Percentiles rank a stretch among this genome's conserved stretches.
phyloP scores from a whole-genome alignment of 2,888 invertebrate genomes.

The Yponomeuta malinellus region DNA sequence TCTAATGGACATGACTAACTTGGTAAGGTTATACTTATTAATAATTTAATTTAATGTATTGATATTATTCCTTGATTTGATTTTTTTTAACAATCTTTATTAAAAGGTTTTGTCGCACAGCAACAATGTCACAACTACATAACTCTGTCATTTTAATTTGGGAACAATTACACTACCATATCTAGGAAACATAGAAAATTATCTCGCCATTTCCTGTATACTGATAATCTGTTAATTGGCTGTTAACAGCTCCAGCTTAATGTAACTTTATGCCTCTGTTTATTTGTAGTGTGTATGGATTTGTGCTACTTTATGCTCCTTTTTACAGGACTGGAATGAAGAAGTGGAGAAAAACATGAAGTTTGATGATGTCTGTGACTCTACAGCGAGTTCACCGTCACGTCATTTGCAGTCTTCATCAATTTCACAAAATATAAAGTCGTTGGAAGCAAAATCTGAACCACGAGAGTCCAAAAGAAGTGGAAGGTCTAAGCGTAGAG shows the following conservation, averaged over 20 bases:
- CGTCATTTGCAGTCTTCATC: slow-evolving; percentile 41
- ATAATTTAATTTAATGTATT: slow-evolving; percentile 5
- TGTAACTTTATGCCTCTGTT: neutral
- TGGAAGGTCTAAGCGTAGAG: slow-evolving; percentile 53
- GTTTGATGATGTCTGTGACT: slow-evolving; percentile 57
- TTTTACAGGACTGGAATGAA: slow-evolving; percentile 65
- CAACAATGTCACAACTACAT: no score
- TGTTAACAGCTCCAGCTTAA: no score
- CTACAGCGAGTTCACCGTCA: slow-evolving; percentile 49
- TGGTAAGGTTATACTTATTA: slow-evolving; percentile 39
- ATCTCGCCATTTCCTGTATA: no score
- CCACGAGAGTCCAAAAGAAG: slow-evolving; percentile 51
- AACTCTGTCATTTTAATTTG: no score
- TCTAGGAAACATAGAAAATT: no score
- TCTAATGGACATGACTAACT: slow-evolving; percentile 58
- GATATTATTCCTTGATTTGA: neutral
- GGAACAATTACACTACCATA: no score
- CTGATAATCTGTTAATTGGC: no score
- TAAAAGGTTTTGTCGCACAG: no score
- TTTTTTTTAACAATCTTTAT: no score
- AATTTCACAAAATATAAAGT: slow-evolving; percentile 46
- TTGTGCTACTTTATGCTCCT: slow-evolving; percentile 11
- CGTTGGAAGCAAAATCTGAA: slow-evolving; percentile 28
- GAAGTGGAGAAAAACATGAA: slow-evolving; percentile 69
- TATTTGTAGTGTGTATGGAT: neutral